phyloP scores from a whole-genome alignment of 2,888 invertebrate genomes.

The Perizoma flavofasciatum region DNA sequence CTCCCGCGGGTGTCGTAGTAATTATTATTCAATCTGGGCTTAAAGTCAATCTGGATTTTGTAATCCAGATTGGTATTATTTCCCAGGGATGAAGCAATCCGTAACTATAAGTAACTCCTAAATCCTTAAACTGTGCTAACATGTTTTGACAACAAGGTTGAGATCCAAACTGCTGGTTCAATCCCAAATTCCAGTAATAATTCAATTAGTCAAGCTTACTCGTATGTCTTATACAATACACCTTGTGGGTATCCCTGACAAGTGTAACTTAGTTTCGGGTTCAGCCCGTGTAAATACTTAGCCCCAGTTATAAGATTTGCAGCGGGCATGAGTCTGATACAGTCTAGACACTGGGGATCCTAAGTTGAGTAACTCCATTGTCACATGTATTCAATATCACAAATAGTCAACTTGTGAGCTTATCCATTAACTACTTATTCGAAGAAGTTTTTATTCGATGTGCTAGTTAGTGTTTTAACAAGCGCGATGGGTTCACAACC shows the following conservation, averaged over 20 bases:
- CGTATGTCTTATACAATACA: background rate
- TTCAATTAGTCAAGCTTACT: background rate
- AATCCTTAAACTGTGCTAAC: background rate
- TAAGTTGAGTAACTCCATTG: background rate
- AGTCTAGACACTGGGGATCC: background rate
- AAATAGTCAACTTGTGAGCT: no score
- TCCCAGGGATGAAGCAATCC: background rate
- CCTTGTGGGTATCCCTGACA: constrained; percentile 1
- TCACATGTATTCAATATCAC: no score
- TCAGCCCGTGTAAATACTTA: background rate
- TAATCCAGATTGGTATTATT: no score
- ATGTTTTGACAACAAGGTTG: background rate
- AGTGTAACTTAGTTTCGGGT: constrained; percentile 3
- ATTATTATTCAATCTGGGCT: constrained; percentile 5
- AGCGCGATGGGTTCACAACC: no score
- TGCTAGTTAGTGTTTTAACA: no score
- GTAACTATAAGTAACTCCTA: background rate
- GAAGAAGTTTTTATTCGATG: no score
- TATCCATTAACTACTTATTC: no score
- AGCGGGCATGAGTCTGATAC: no score
- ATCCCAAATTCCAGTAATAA: background rate
- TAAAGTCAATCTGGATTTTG: background rate
- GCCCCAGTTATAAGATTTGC: no score
- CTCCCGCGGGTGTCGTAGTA: background rate
- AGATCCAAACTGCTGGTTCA: background rate